Evolutionary conservation across 2,113 vertebrate genomes (phyloP).

Genomic region (Heliornis fulica): DNA sequence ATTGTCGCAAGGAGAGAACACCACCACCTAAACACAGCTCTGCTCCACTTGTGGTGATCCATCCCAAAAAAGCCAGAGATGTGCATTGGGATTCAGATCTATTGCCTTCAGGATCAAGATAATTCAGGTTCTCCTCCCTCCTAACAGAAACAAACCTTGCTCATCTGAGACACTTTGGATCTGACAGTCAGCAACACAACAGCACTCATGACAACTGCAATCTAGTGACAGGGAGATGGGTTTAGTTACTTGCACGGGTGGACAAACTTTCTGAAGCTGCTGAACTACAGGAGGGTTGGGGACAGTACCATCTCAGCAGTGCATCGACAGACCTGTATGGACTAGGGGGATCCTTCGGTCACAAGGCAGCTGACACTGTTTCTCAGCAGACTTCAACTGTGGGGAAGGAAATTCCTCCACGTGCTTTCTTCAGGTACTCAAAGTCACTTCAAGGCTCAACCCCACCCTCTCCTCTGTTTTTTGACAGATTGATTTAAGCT

Average conservation of each 20-base stretch:
- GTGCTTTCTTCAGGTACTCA: neutral
- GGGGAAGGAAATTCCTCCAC: neutral
- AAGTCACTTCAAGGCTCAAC: neutral
- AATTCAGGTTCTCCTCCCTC: neutral
- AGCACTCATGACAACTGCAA: neutral
- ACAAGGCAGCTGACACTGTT: fast-evolving
- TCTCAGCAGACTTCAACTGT: neutral
- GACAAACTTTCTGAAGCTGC: neutral
- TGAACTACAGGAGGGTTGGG: neutral
- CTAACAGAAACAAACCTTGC: fast-evolving
- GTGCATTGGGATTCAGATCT: neutral
- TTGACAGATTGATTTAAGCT: neutral
- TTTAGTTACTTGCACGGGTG: neutral
- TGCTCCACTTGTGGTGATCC: neutral
- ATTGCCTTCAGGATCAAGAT: neutral
- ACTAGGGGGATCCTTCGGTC: neutral
- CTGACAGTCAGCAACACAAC: no score
- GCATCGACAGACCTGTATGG: neutral
- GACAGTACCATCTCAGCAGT: neutral
- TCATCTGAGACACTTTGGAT: no score
- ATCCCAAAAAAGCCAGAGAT: neutral
- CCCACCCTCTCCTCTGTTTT: neutral
- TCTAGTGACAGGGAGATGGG: neutral
- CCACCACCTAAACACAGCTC: neutral
- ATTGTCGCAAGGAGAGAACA: constrained; percentile 11